Conservation (phyloP, 2,797 vertebrate species). For the Mastacembelus armatus region DNA sequence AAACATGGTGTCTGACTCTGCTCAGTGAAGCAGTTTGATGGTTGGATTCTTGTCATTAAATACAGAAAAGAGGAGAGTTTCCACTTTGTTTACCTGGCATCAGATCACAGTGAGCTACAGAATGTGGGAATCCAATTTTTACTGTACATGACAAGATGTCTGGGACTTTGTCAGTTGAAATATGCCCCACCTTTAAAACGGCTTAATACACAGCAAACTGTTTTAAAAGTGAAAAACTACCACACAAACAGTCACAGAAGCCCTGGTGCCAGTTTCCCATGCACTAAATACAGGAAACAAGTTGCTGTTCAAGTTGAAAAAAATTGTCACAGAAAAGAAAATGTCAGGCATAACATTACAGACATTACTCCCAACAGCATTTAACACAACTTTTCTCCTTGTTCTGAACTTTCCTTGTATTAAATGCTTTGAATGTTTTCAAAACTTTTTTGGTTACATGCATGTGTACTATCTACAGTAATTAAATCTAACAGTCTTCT, state of each 20-base stretch:
- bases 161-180: background rate
- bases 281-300: background rate
- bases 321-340: no score
- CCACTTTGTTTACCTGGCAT: constrained; percentile 6
- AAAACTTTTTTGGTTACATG: background rate
- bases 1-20: no score
- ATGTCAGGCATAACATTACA: no score
- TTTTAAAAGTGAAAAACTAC: background rate
- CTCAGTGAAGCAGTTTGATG: no score
- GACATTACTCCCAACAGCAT: no score
- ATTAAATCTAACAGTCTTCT: background rate
- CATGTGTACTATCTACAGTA: no score
- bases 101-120: background rate
- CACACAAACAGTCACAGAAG: background rate
- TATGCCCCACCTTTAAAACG: background rate
- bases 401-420: no score
- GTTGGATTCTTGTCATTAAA: constrained; percentile 7
- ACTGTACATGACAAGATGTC: background rate
- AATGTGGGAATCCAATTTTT: background rate
- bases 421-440: background rate
- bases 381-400: no score
- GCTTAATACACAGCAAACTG: background rate
- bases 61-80: background rate
- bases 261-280: no score
- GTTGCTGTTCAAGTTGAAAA: background rate